Percentiles rank a stretch among this genome's conserved stretches.
These are phyloP conservation scores for Periophthalmus magnuspinnatus DNA, from an alignment of 2,797 vertebrate species.

Conservation along the genomic window DNA sequence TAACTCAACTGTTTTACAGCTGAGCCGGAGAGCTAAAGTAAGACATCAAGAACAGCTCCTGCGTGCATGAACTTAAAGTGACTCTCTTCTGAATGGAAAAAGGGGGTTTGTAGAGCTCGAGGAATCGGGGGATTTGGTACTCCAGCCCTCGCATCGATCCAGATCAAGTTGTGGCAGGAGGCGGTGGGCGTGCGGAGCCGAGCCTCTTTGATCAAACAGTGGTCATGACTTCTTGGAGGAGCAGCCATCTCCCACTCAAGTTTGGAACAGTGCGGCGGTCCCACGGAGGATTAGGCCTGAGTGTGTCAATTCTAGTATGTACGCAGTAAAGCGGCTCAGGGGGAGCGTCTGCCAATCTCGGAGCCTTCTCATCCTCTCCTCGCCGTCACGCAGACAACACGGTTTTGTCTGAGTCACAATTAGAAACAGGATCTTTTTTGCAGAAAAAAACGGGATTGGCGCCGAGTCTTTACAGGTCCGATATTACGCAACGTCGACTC, in stretches of 20 bases:
- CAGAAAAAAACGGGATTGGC: neutral
- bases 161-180: conserved; percentile 71
- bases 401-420: conserved; percentile 33
- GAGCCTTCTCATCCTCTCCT: conserved; percentile 39
- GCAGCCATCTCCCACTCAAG: conserved; percentile 68
- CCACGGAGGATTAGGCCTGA: conserved; percentile 66
- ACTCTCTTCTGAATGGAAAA: conserved; percentile 57
- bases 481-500: too few relatives aligned
- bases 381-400: conserved; percentile 31
- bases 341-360: conserved; percentile 53
- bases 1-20: conserved; percentile 3
- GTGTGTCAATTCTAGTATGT: conserved; percentile 70
- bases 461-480: too few relatives aligned
- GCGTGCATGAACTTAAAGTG: conserved; percentile 69
- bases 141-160: conserved; percentile 73
- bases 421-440: conserved; percentile 11
- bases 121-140: conserved; percentile 70
- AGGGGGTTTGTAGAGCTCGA: conserved; percentile 46
- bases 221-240: conserved; percentile 73
- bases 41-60: conserved; percentile 22
- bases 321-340: conserved; percentile 49
- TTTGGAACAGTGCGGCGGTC: conserved; percentile 64
- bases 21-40: conserved; percentile 18
- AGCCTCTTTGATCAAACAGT: conserved; percentile 75
- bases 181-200: conserved; percentile 68